Percentiles rank a stretch among this genome's conserved stretches.
phyloP scores from a whole-genome alignment of 1,140 invertebrate genomes.

The Tetramorium alpestre region DNA sequence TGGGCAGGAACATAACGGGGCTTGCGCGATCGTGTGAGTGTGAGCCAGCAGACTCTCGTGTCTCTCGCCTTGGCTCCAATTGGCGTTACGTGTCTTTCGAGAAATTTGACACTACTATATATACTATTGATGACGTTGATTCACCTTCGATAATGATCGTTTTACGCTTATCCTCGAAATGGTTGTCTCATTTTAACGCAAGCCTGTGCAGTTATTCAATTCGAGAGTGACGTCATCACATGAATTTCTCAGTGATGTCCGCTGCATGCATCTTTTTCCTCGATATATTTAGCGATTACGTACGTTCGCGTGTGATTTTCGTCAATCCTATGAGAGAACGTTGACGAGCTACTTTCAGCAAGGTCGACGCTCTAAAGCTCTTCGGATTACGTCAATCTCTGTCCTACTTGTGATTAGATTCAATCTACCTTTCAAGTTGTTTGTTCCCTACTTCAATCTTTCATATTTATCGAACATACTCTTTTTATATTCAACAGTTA shows the following conservation, averaged over 20 bases:
- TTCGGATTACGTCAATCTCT: neutral
- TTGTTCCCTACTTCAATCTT: neutral
- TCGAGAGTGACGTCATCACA: neutral
- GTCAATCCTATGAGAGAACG: neutral
- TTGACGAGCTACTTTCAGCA: neutral
- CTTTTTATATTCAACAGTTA: neutral
- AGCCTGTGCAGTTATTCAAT: neutral
- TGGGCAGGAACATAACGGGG: conserved; percentile 38
- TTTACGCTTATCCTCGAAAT: conserved; percentile 25
- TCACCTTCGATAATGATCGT: neutral
- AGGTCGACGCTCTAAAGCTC: neutral
- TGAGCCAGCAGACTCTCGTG: neutral
- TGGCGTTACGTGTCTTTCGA: neutral
- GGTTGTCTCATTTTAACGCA: neutral
- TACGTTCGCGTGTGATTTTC: neutral
- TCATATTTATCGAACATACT: neutral
- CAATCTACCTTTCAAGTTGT: neutral
- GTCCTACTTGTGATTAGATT: neutral
- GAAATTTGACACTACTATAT: conserved; percentile 43
- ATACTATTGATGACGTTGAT: neutral
- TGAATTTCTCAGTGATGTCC: neutral
- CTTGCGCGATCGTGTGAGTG: too few relatives aligned
- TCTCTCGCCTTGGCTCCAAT: neutral
- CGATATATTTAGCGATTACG: neutral
- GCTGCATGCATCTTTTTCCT: neutral